Evolutionary conservation across 2,888 invertebrate species (phyloP).

Genomic region (Vanessa cardui): DNA sequence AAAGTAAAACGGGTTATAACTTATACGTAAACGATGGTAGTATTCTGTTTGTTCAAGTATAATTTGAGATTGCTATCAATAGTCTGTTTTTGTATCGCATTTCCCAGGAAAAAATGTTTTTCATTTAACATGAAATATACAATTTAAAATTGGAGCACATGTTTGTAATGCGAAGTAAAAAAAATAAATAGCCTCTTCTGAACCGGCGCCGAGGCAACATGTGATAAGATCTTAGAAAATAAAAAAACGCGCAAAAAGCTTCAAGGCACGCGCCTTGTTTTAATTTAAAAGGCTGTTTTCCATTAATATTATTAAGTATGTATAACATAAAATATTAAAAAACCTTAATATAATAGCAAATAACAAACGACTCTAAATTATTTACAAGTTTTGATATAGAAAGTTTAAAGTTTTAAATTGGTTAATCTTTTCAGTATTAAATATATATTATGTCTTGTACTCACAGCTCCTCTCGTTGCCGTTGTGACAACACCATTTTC

Average conservation of each 20-base stretch:
- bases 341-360: no score
- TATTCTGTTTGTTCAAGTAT: not conserved
- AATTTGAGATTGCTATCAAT: no score
- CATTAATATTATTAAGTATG: not conserved
- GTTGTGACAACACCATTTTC: constrained; percentile 99
- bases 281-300: not conserved
- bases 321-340: no score
- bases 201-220: constrained; percentile 1
- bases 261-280: not conserved
- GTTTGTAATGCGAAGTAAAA: not conserved
- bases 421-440: no score
- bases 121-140: no score
- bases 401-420: no score
- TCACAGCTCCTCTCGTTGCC: constrained; percentile 99
- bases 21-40: constrained; percentile 5
- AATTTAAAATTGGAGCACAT: no score
- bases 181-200: constrained; percentile 5
- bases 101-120: no score
- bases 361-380: no score
- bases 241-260: not conserved
- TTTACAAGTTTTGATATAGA: no score
- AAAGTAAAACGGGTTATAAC: constrained; percentile 20
- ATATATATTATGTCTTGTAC: constrained; percentile 66
- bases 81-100: no score
- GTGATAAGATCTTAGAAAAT: constrained; percentile 7